Base-by-base conservation (phyloP, 2,888 invertebrate species). In the Yponomeuta sedellus region DNA sequence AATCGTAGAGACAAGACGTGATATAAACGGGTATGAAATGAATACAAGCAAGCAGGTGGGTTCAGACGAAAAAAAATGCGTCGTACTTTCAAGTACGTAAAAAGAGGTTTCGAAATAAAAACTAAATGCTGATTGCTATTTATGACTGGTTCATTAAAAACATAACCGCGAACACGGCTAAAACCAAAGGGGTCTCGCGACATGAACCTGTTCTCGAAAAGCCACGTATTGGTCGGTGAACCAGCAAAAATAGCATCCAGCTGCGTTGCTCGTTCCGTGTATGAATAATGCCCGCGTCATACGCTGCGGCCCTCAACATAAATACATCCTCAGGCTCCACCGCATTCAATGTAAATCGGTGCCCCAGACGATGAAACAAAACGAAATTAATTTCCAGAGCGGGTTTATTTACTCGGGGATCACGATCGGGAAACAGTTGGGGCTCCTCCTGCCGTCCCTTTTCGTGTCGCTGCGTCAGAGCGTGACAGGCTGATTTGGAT, bases 311-410 rank as follows among this genome's bases (percentile, higher is more conserved):
- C 79, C 87, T 82, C 80, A 80, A 88, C 88, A 91, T 91, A 90
- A 91, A 90, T 90, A 90, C 80, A 83, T 80, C 79, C 83, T 85
- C 87, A 16, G 44, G 44, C 88, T 85, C 86, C 86, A 80, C 82
- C 84, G 85, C 87, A 90, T 90, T 91, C 87, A 91, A 91, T 91
- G 90, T 90, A 88, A 91, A 91, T 91, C 86, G 73, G 79, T 83
- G 80, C 83, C 82, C 83, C 88, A 88, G 88, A 90, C 88, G 86
- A 78, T 82, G 82, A 90, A 90, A 90, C 90, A 90, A 90, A 90
- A 90, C 85, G 71, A 91, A 90, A 90, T 91, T 90, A 90, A 90
- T 90, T 89, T 91, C 82, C 83, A 88, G 83, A 81, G 81, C 86
- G 82, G 84, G 82, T 83, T 86, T 87, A 86, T 86, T 86, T 87